Evolutionary conservation across 2,797 vertebrate species (phyloP), one percentile per base, ranked within the genome.

Genomic region (Sebastes vulpes): DNA sequence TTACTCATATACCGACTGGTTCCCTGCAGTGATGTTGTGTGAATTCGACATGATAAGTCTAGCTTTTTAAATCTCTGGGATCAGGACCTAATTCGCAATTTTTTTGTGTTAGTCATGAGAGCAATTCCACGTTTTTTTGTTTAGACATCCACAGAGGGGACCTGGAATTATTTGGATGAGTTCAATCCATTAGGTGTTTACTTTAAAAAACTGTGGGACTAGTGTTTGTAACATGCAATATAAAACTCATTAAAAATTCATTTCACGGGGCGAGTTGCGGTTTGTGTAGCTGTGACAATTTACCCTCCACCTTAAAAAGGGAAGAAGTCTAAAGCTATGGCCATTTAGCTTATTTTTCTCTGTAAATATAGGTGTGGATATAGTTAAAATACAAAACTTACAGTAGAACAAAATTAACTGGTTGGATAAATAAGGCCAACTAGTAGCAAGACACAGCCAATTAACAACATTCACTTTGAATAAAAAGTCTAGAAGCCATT

Each of bases 221-320:
- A 46, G 48, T 4, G 18, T 72, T 84, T 28, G 63, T 69, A 79
- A 82, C 77, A 76, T 74, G 72, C 88, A 91, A 89, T 90, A 92
- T 80, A 87, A 88, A 88, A 85, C 59, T 88, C 86, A 88, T 93
- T 91, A 93, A 90, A 91, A 81, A 84, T 87, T 87, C 29, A 93
- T 91, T 87, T 87, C 29, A 93, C 90, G 75, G 75, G 77, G 64
- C 48, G 68, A 75, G 60, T 48, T 76, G 70, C 25, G 60, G 18
- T 72, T 71, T 72, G 23, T 74, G 61, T 67, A 28, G 58, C 81
- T 80, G 58, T 63, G 81, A 76, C 79, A 84, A 90, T 91, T 87
- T 91, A 85, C 26, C 29, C 42, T 81, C 48, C 50, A 75, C 60
- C 61, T 89, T 81, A 69, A 65, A 72, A 65, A 78, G 35, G 21